Conservation (phyloP, 2,113 vertebrate species). For the Nestor notabilis region DNA sequence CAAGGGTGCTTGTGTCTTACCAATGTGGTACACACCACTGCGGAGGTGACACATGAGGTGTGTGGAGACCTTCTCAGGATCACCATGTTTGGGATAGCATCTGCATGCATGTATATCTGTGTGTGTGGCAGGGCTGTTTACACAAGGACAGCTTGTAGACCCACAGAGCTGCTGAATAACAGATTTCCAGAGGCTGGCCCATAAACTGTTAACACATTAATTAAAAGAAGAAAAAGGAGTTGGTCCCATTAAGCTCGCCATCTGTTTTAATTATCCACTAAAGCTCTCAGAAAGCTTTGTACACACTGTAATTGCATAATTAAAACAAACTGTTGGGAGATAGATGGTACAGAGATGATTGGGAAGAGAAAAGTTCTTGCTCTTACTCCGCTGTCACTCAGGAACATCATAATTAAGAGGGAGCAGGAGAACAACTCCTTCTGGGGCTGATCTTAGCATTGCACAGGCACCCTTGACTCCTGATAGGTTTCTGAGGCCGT, state of each 20-base stretch:
- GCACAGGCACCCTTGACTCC: background rate
- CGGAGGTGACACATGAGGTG: accelerated
- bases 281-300: conserved; percentile 39
- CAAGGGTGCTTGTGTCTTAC: accelerated
- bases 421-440: background rate
- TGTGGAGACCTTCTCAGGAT: background rate
- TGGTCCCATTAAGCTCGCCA: conserved; percentile 42
- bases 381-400: background rate
- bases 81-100: background rate
- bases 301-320: conserved; percentile 45
- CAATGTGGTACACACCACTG: accelerated
- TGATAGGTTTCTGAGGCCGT: background rate
- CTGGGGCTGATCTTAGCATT: background rate
- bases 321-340: conserved; percentile 48
- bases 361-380: background rate
- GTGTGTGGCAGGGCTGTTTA: accelerated
- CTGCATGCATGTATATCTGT: accelerated
- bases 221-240: conserved; percentile 50
- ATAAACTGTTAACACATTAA: conserved; percentile 32
- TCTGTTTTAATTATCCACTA: conserved; percentile 51
- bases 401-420: background rate
- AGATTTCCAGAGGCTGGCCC: background rate
- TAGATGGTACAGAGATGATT: background rate
- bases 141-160: accelerated
- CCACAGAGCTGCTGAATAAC: background rate